Evolutionary conservation across 2,113 vertebrate genomes (phyloP), one percentile per base, ranked within the genome.

Genomic region (Pristiophorus japonicus): DNA sequence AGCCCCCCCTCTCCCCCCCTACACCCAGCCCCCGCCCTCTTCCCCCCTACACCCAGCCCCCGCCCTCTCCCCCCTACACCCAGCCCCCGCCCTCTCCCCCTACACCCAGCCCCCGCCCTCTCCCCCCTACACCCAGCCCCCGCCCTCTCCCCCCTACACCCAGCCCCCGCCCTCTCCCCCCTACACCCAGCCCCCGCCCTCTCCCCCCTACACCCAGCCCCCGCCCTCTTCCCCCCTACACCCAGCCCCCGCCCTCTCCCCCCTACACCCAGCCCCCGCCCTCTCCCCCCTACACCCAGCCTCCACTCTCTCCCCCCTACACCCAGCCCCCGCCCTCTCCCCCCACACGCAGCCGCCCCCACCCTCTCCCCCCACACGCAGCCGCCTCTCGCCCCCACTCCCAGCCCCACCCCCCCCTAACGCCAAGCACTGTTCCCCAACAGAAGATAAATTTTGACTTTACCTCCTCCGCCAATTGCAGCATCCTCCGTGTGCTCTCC

Each of bases 401-500:
- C 75, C 10, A 0, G 6, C 30, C n/a, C 38, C n/a, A 1, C 51
- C 4, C 16, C n/a, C 75, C 10, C n/a, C 75, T 2, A 4, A 12
- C 30, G 38, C 38, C n/a, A 14, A 42, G 38, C n/a, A 81, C 2
- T n/a, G 70, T 8, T 8, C 30, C 27, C 24, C n/a, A 38, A 6
- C 70, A 34, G 59, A 59, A 51, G 42, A 22, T 42, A 8, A n/a
- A 38, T 63, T 66, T 45, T 24, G 96, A 96, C 22, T 98, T 99
- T 97, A 99, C 99, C 99, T 99, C 99, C 96, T 99, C 97, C 47
- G 98, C 98, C 98, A 99, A 95, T 96, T 97, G 98, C 96, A 99
- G 97, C 97, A 99, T 99, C 97, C 99, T 97, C 95, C 99, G 98
- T 93, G 99, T 99, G 97, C 99, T 99, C 97, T 99, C 99, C 97